Conservation (phyloP, 1,140 invertebrate genomes). For the Sitophilus oryzae region DNA sequence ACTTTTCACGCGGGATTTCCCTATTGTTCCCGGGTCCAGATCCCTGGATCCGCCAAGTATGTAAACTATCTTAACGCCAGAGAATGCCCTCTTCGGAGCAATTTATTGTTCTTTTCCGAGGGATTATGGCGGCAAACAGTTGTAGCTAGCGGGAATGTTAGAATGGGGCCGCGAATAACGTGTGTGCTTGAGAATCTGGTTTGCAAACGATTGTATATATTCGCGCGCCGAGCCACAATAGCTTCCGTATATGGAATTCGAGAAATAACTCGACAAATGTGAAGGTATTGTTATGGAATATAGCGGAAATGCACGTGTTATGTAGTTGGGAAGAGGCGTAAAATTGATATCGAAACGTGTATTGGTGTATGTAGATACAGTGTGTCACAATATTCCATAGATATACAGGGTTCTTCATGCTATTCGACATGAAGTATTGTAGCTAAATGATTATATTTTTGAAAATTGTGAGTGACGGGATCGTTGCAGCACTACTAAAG, state of each 20-base stretch:
- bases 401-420: no score
- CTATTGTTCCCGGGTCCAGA: neutral
- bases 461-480: no score
- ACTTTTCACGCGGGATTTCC: neutral
- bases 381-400: no score
- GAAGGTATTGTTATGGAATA: no score
- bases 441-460: no score
- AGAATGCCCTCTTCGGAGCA: neutral
- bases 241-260: neutral
- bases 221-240: neutral
- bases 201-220: neutral
- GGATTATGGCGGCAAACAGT: neutral
- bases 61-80: neutral
- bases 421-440: no score
- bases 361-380: no score
- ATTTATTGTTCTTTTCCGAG: neutral
- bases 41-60: neutral
- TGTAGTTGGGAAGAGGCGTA: no score
- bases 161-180: neutral
- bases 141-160: neutral
- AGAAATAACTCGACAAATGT: neutral
- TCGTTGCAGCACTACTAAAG: no score
- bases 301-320: no score
- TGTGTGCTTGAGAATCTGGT: neutral
- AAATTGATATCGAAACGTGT: no score